Evolutionary conservation across 2,888 invertebrate species (phyloP).

Genomic region (Xanthia icteritia): DNA sequence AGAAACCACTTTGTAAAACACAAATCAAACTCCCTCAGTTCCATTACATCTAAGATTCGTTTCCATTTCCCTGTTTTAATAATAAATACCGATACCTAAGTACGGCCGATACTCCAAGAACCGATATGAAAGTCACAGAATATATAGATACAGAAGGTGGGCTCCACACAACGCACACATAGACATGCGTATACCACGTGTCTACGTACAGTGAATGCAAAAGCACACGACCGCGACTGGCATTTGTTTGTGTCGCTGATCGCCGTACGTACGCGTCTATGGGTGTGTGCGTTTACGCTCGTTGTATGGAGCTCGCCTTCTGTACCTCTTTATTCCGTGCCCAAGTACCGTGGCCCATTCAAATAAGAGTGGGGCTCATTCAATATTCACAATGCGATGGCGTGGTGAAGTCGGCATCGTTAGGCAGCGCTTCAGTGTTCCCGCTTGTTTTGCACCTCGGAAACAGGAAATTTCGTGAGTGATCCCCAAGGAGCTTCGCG

Average conservation of each 20-base stretch:
- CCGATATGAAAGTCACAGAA: slow-evolving; percentile 11
- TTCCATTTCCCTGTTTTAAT: slow-evolving; percentile 57
- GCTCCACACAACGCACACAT: not conserved
- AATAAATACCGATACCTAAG: slow-evolving; percentile 50
- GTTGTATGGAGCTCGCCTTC: not conserved
- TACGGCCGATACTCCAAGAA: slow-evolving; percentile 30
- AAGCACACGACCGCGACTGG: no score
- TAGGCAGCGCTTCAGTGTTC: slow-evolving; percentile 42
- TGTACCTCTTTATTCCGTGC: slow-evolving; percentile 2
- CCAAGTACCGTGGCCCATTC: slow-evolving; percentile 44
- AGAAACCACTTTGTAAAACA: slow-evolving; percentile 62
- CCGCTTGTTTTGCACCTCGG: slow-evolving; percentile 54
- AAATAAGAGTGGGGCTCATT: slow-evolving; percentile 60
- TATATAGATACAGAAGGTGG: not conserved
- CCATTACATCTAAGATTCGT: slow-evolving; percentile 52
- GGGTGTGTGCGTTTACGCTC: not conserved
- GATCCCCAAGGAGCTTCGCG: slow-evolving; percentile 15
- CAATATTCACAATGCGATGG: slow-evolving; percentile 63
- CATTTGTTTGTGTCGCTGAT: no score
- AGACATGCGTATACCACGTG: not conserved
- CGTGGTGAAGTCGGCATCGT: slow-evolving; percentile 53
- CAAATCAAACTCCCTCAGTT: slow-evolving; percentile 54
- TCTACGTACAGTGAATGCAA: not conserved
- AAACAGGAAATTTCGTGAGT: slow-evolving; percentile 48
- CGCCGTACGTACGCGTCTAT: not conserved